Base-by-base conservation (phyloP, 2,888 invertebrate species). In the Yponomeuta sedellus region DNA sequence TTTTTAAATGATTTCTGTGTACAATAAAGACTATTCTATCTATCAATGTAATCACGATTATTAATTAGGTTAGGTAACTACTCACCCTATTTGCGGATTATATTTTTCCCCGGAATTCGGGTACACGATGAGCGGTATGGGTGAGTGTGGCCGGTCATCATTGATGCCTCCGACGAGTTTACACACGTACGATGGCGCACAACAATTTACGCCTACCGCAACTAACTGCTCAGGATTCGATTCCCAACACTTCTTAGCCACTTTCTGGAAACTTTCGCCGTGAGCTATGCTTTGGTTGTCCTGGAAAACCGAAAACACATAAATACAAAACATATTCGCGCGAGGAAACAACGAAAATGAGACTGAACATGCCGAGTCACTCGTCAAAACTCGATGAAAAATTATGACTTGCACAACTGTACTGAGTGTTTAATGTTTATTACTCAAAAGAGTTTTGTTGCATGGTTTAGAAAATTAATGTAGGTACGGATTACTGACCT, bases 21-120 rank as follows among this genome's bases (percentile, higher is more conserved):
- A n/a, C n/a, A n/a, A n/a, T n/a, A n/a, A n/a, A n/a, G n/a, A n/a
- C n/a, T n/a, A n/a, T n/a, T n/a, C n/a, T 6, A 56, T n/a, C 1
- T 56, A 56, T 16, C 8, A 16, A 19, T 1, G 2, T 25, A 59
- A 20, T 34, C 34, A 8, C 34, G 34, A 5, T 34, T 34, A 34
- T 34, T 8, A 8, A 10, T 34, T 34, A 34, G 34, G 6, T 34
- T 8, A 34, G 8, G 1, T 34, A 52, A 16, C 5, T 52, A 52
- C 92, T 88, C 90, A 94, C 95, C 94, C 94, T 77, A 93, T 92
- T 76, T 93, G 92, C 66, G 94, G 92, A 74, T 93, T 93, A 90
- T 96, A 97, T 77, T 92, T 93, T 84, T 97, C 97, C 65, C 98
- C 98, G 75, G 97, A 97, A 82, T 98, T 98, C 4, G 98, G 98